A percentile compares a stretch with the other conserved stretches of the same genome.
phyloP scores from a whole-genome alignment of 1,140 invertebrate species.

The Lucilia cuprina region DNA sequence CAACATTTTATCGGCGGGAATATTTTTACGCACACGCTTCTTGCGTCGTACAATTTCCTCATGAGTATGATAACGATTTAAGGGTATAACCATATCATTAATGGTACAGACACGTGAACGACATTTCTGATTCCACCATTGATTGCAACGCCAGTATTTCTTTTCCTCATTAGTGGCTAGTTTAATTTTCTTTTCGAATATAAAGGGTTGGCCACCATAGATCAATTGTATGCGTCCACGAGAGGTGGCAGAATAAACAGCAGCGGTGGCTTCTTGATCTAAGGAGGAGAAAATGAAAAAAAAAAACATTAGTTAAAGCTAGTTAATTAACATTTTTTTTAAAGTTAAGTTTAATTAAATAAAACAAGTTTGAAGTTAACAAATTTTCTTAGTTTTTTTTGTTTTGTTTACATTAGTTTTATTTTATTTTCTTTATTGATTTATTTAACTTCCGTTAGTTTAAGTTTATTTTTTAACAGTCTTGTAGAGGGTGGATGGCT shows the following conservation, averaged over 20 bases:
- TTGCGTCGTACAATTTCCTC: slow-evolving; percentile 60
- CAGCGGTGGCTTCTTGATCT: slow-evolving; percentile 49
- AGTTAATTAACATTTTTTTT: neutral
- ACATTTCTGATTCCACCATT: slow-evolving; percentile 63
- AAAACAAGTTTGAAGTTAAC: neutral
- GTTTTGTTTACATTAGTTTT: neutral
- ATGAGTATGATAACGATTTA: slow-evolving; percentile 60
- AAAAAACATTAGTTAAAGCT: neutral
- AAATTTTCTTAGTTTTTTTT: neutral
- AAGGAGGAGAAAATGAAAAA: neutral
- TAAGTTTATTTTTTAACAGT: slow-evolving; percentile 40
- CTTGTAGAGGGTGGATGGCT: slow-evolving; percentile 49
- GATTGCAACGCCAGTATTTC: slow-evolving; percentile 61
- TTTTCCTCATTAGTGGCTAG: slow-evolving; percentile 58
- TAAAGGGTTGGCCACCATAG: slow-evolving; percentile 60
- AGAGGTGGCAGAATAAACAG: slow-evolving; percentile 59
- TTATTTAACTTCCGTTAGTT: slow-evolving; percentile 26
- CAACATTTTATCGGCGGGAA: neutral
- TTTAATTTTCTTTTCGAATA: slow-evolving; percentile 59
- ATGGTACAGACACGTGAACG: slow-evolving; percentile 59
- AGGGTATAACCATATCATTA: slow-evolving; percentile 55
- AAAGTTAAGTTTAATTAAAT: neutral
- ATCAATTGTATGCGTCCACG: slow-evolving; percentile 59
- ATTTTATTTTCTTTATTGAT: slow-evolving; percentile 23
- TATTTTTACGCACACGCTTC: slow-evolving; percentile 48